Evolutionary conservation across 2,888 invertebrate species (phyloP), one percentile per base, ranked within the genome.

Genomic region (Toxonevra muliebris): DNA sequence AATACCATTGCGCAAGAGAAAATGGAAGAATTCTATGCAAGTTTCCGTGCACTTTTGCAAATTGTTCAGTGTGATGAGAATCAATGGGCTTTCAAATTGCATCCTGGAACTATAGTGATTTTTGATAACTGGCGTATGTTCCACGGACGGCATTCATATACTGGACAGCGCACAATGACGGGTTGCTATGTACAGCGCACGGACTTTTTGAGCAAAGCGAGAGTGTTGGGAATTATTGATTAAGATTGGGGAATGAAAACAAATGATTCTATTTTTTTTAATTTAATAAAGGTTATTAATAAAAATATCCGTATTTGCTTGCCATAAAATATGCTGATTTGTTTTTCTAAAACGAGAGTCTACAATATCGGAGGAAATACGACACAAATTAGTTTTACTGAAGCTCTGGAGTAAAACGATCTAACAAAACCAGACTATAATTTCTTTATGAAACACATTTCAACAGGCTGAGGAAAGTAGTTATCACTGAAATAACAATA

Each of bases 121-220:
- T 88, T 93, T 76, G 93, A 94, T 79, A 94, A 94, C 84, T 94
- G 92, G 88, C 87, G 94, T 64, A 87, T 93, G 1, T 84, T 93
- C 1, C 94, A 95, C 76, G 94, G 93, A 0, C 87, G 94, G 59
- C 87, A 88, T 1, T 87, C 87, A 0, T 94, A 91, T 79, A 87
- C 88, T 0, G 94, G 94, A 0, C 85, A 82, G 9, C 87, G 94
- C 52, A 85, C 87, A 19, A 86, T 94, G 77, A 87, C 88, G 62
- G 93, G 93, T 0, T 90, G 92, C 74, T 94, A 94, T 83, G 87
- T 94, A 42, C 86, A 90, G 8, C 87, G 92, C 58, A 90, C 91
- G 67, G 92, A 91, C 81, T 91, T 89, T 86, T 80, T 89, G 61
- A 89, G 91, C 76, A 88, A 86, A 76, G 91, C 91, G 0, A 80